A percentile compares a stretch with the other conserved stretches of the same genome.
phyloP scores from a whole-genome alignment of 2,113 vertebrate genomes.

The Paracyprichromis sp. region DNA sequence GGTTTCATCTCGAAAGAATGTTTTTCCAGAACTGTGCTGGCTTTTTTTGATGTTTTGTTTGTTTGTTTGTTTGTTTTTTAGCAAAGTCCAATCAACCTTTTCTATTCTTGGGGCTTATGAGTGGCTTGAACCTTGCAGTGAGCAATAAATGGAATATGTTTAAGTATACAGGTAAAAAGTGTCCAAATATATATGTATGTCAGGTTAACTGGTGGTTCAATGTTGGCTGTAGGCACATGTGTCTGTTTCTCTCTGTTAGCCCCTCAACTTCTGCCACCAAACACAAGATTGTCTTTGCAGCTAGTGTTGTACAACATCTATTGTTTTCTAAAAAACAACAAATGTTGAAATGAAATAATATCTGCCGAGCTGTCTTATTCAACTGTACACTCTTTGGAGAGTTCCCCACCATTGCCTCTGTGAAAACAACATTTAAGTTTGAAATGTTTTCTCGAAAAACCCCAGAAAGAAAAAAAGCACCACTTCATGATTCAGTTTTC shows the following conservation, averaged over 20 bases:
- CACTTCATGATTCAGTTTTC: not conserved
- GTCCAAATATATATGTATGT: fast-evolving
- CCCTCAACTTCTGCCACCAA: not conserved
- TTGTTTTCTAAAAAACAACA: not conserved
- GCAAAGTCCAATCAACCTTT: not conserved
- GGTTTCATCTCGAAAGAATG: not conserved
- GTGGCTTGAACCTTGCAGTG: not conserved
- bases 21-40: not conserved
- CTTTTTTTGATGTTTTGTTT: not conserved
- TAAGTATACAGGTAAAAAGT: not conserved
- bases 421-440: not conserved
- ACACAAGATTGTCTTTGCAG: not conserved
- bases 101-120: not conserved
- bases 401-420: not conserved
- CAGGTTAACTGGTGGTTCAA: not conserved
- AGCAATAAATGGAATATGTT: not conserved
- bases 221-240: not conserved
- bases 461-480: not conserved
- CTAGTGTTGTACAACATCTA: fast-evolving
- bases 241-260: not conserved
- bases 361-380: not conserved
- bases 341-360: not conserved
- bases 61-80: not conserved
- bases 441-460: fast-evolving
- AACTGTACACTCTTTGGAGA: not conserved